Base-by-base conservation (phyloP, 2,888 invertebrate species). In the Sialis lutaria region DNA sequence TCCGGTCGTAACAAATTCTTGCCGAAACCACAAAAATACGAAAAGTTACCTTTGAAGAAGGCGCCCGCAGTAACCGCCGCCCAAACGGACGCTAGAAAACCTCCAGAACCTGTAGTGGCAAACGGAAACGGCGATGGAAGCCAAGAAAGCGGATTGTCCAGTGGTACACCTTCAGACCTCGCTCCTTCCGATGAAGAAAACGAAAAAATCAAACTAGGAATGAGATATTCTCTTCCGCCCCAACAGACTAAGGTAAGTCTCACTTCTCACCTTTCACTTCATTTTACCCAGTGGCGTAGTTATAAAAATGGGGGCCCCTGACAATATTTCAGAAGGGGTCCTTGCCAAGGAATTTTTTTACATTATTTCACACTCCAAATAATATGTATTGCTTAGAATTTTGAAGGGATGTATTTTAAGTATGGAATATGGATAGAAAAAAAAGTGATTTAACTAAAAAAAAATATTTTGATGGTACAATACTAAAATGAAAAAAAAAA, bases 141-240 rank as follows among this genome's bases (percentile, higher is more conserved):
- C 6, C 49, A 54, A 50, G 63, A 63, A 50, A 63, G 63, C 35
- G 64, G 64, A 5, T 55, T 64, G 47, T 64, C 64, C 10, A 64
- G 66, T 45, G 58, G 55, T 7, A 60, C 65, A 6, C 63, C 64
- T 12, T 64, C 66, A 10, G 61, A 62, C 44, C 50, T 65, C 40
- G 64, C 61, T 44, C 22, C 22, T 2, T 42, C 42, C 30, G 57
- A 57, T 32, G 60, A 60, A 48, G 60, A 60, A 50, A 53, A 53
- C 12, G 64, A 64, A 46, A 65, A 64, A 52, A 55, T 55, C 12
- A 65, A 64, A 53, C 52, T 64, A 35, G 56, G 54, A 5, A 55
- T 55, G 9, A 55, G 66, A 32, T 65, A 66, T 52, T 67, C 68
- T 2, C 53, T 64, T 49, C 58, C 58, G 22, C 60, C 57, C 4